A percentile compares a stretch with the other conserved stretches of the same genome.
Evolutionary conservation across 2,113 vertebrate genomes (phyloP).

Genomic region (Alaudala cheleensis): DNA sequence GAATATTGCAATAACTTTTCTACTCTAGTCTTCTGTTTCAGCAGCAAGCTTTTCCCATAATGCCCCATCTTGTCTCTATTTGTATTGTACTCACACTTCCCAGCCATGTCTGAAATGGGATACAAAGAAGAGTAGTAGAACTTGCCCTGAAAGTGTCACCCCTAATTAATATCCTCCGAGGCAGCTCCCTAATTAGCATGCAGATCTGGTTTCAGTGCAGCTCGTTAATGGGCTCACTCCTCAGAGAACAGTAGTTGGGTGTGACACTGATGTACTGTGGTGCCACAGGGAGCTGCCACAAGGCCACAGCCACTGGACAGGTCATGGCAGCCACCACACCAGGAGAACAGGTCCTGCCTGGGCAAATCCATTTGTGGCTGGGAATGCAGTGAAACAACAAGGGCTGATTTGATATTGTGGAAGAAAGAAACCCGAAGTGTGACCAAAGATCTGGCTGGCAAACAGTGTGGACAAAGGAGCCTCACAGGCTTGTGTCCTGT

Average conservation of each 20-base stretch:
- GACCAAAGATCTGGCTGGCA: neutral
- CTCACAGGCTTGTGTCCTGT: neutral
- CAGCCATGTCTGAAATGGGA: conserved; percentile 45
- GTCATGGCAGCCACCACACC: neutral
- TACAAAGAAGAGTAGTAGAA: conserved; percentile 65
- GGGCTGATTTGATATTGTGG: neutral
- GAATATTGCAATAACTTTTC: neutral
- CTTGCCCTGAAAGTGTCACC: conserved; percentile 77
- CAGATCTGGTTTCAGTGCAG: conserved; percentile 62
- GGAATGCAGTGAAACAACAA: neutral
- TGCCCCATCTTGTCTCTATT: conserved; percentile 9
- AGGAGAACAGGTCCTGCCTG: neutral
- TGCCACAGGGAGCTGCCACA: conserved; percentile 30
- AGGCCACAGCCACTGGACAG: neutral
- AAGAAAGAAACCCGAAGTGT: neutral
- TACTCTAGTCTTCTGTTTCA: neutral
- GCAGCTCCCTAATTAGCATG: conserved; percentile 73
- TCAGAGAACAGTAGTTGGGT: conserved; percentile 58
- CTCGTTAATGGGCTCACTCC: conserved; percentile 71
- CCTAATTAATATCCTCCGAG: conserved; percentile 78
- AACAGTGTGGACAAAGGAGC: neutral
- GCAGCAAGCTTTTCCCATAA: neutral
- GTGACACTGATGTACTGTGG: conserved; percentile 51
- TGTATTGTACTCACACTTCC: conserved; percentile 54
- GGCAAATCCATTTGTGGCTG: neutral